Conservation (phyloP, 2,113 vertebrate genomes). For the Triplophysa tibetana region DNA sequence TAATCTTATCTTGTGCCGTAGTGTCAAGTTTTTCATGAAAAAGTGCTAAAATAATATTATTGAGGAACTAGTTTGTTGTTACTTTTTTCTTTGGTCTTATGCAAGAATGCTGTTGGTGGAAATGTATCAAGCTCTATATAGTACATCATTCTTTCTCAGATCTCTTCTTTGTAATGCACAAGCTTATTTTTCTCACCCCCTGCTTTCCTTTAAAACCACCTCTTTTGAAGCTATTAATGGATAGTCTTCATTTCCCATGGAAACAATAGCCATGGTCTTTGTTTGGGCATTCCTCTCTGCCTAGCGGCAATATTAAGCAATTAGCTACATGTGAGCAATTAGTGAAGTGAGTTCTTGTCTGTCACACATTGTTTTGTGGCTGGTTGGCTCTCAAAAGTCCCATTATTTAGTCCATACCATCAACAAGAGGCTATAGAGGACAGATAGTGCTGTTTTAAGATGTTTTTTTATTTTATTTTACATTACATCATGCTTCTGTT, state of each 20-base stretch:
- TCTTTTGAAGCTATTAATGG: conserved; percentile 22
- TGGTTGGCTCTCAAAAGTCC: conserved; percentile 56
- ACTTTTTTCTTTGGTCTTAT: not conserved
- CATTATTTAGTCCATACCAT: not conserved
- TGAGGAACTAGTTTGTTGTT: no score
- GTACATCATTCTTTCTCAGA: conserved; percentile 1
- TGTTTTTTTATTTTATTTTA: not conserved
- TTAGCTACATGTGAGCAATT: conserved; percentile 74
- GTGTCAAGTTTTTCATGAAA: no score
- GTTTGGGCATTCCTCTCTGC: conserved; percentile 28
- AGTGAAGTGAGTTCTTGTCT: conserved; percentile 66
- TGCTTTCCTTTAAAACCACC: not conserved
- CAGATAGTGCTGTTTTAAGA: not conserved
- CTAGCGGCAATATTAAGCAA: conserved; percentile 56
- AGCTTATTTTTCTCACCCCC: conserved; percentile 23
- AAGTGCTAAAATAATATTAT: no score
- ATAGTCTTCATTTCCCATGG: conserved; percentile 40
- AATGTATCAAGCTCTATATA: not conserved
- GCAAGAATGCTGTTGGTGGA: not conserved
- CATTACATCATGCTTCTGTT: not conserved
- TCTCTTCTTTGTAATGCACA: conserved; percentile 17
- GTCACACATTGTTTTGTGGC: conserved; percentile 66
- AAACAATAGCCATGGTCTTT: conserved; percentile 17
- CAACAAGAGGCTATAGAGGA: not conserved
- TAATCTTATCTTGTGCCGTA: no score